Base-by-base conservation (phyloP, 2,113 vertebrate species). In the Gopherus evgoodei region DNA sequence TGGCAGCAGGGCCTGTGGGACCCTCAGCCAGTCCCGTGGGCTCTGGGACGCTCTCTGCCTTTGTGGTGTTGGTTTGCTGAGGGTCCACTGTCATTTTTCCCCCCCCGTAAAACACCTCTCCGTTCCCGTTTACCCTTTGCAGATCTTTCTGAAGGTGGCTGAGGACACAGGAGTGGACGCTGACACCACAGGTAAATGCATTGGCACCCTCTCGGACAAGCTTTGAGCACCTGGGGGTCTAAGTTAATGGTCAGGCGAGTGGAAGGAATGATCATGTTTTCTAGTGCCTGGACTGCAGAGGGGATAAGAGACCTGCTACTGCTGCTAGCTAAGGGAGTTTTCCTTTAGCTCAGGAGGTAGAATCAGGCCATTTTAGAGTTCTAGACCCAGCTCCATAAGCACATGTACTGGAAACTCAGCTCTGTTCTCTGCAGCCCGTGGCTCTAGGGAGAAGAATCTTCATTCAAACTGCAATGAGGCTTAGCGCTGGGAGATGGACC, bases 141-240 rank as follows among this genome's bases (percentile, higher is more conserved):
- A 99, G 99, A 99, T 99, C 89, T 99, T 99, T 91, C 97, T 99
- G 95, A 99, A 98, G 88, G 99, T 99, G 95, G 98, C 98, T 0
- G 97, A 99, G 88, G 98, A 99, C 90, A 93, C 86, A 0, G 96
- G 86, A 1, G 91, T 97, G 62, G 98, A 98, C 2, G 5, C 76
- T 6, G 96, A 98, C 13, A 72, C 9, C 2, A 84, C 97, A 91
- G 97, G 95, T 96, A 90, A 93, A 29, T 1, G 1, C 14, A 8
- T n/a, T 1, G 1, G 11, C 83, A 6, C 72, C 59, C 25, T 6
- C 38, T 87, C 13, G 81, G 53, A 53, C 53, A 79, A 62, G 65
- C 0, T 91, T 22, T 6, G 8, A 56, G 56, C 4, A 25, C 6
- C 3, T 0, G 8, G 3, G 13, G 13, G 24, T 12, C 4, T 3